Conservation (phyloP, 1,140 invertebrate species). For the Monochamus saltuarius region DNA sequence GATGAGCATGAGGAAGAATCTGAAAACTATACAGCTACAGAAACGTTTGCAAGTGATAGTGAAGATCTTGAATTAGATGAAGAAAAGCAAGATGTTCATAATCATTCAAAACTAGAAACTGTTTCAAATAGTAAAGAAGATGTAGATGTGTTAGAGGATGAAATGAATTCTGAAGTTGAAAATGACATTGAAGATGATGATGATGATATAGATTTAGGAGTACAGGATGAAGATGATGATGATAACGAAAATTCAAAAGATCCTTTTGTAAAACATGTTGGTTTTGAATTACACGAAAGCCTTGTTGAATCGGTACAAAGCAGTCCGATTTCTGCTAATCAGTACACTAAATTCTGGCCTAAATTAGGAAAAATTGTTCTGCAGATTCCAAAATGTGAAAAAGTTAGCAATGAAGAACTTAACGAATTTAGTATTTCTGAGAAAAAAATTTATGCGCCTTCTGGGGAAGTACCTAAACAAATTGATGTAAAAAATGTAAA, state of each 20-base stretch:
- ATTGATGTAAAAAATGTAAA: constrained; percentile 53
- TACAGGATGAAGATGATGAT: constrained; percentile 42
- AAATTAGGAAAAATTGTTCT: constrained; percentile 59
- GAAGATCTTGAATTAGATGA: constrained; percentile 45
- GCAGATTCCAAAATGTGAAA: constrained; percentile 59
- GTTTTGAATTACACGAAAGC: constrained; percentile 62
- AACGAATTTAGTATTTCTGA: constrained; percentile 56
- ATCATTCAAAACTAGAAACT: constrained; percentile 25
- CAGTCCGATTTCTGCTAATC: constrained; percentile 49
- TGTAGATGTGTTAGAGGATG: constrained; percentile 28
- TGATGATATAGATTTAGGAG: constrained; percentile 41
- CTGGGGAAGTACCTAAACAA: constrained; percentile 55
- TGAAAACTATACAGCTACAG: constrained; percentile 21
- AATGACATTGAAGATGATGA: constrained; percentile 35
- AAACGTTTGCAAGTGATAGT: constrained; percentile 33
- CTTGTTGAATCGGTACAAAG: constrained; percentile 59
- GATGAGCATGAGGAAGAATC: constrained; percentile 40
- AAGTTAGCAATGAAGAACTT: constrained; percentile 43
- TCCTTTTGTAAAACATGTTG: constrained; percentile 66
- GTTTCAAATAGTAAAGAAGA: constrained; percentile 33
- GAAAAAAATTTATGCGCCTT: constrained; percentile 57
- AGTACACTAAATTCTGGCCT: constrained; percentile 57
- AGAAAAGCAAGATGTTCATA: constrained; percentile 31
- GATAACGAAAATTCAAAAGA: constrained; percentile 50
- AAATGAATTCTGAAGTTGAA: constrained; percentile 32